Evolutionary conservation across 2,113 vertebrate genomes (phyloP), one percentile per base, ranked within the genome.

Genomic region (Sciurus niger): DNA sequence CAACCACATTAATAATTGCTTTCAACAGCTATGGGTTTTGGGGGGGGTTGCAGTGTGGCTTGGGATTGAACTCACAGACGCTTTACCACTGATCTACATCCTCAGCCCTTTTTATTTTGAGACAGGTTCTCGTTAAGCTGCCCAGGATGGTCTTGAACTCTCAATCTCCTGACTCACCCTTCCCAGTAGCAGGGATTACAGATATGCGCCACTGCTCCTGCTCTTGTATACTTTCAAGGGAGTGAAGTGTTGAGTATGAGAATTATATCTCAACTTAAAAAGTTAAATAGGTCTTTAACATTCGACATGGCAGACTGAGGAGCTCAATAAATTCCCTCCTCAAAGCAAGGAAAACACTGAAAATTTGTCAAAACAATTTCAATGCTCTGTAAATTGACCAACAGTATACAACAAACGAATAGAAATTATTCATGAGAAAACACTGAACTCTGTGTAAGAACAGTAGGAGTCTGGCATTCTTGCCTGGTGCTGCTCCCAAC

Each of bases 301-400:
- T 77, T 37, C 34, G 51, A 58, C 79, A 77, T 84, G 60, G 84
- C 58, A 22, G 20, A 58, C 48, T 78, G 43, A 85, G 40, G 65
- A 79, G 6, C 53, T 79, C 43, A 79, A 65, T 5, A 77, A 72
- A 93, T 89, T 84, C 48, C 72, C n/a, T 82, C 48, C 32, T 88
- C 51, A 84, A 84, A 70, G 11, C 7, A 48, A 65, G 43, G 60
- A 67, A 76, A 76, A 92, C 32, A 84, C 48, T 89, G 53, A 60
- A 74, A 68, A 92, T 82, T 34, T 48, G 14, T 70, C 37, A 70
- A 93, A 93, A 92, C 37, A 51, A 48, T 65, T 93, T 43, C 43
- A 84, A 14, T 25, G 28, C 60, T 93, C 68, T 58, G 20, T 22
- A 58, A 58, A 58, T 22, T 84, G 51, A 63, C 60, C 40, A 77